A percentile compares a stretch with the other conserved stretches of the same genome.
Evolutionary conservation across 2,888 invertebrate genomes (phyloP).

Genomic region (Entomobrya proxima): DNA sequence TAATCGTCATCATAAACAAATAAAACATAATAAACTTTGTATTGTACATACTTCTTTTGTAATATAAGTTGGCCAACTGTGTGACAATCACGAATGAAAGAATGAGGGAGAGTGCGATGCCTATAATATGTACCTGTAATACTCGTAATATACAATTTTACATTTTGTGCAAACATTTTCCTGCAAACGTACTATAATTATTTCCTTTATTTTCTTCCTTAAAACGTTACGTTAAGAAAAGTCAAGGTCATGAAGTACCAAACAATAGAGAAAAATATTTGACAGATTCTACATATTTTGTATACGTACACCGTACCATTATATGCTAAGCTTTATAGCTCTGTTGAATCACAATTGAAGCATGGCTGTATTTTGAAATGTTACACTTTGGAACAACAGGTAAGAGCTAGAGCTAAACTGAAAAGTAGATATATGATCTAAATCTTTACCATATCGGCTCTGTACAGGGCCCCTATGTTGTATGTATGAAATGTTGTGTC

Average conservation of each 20-base stretch:
- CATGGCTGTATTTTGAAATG: no score
- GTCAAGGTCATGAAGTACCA: not conserved
- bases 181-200: not conserved
- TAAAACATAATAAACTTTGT: constrained; percentile 2
- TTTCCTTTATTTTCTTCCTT: not conserved
- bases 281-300: no score
- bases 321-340: no score
- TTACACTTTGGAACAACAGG: no score
- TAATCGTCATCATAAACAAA: constrained; percentile 13
- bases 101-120: not conserved
- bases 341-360: no score
- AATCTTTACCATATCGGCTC: no score
- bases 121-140: not conserved
- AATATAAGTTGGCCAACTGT: not conserved
- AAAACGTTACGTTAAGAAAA: not conserved
- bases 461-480: no score
- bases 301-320: no score
- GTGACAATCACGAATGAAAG: not conserved
- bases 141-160: not conserved
- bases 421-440: no score
- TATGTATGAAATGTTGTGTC: not conserved
- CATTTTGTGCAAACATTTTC: not conserved
- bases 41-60: no score
- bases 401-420: no score
- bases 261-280: not conserved